Evolutionary conservation across 2,797 vertebrate species (phyloP).

Genomic region (Galaxias olidus): DNA sequence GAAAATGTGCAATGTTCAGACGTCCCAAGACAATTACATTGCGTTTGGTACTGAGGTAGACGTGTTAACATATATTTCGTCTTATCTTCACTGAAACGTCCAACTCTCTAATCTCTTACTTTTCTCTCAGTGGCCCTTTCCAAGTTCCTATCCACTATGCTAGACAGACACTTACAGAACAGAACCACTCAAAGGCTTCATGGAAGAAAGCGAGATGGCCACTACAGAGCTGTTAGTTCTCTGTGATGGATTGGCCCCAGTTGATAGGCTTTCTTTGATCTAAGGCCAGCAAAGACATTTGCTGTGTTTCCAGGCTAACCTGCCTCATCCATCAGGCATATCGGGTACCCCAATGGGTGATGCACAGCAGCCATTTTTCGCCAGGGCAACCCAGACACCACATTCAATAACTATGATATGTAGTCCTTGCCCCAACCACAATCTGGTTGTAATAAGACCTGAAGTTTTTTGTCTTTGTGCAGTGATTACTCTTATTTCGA

Average conservation of each 20-base stretch:
- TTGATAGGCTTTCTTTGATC: constrained; percentile 44
- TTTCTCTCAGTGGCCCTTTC: too few species aligned
- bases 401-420: too few species aligned
- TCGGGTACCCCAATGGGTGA: constrained; percentile 21
- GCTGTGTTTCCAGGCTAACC: constrained; percentile 44
- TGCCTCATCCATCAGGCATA: constrained; percentile 50
- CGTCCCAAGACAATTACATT: neutral
- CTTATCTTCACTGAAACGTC: too few species aligned
- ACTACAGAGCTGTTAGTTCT: constrained; percentile 31
- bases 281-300: constrained; percentile 46
- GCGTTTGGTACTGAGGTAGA: too few species aligned
- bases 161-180: constrained; percentile 3
- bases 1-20: neutral
- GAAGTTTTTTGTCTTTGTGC: too few species aligned
- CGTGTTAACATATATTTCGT: too few species aligned
- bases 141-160: too few species aligned
- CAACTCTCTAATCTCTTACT: too few species aligned
- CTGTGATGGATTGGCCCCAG: constrained; percentile 43
- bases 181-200: too few species aligned
- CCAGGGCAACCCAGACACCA: constrained; percentile 15
- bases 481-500: too few species aligned
- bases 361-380: constrained; percentile 15
- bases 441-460: too few species aligned
- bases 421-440: too few species aligned
- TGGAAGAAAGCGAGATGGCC: neutral